Percentiles rank a stretch among this genome's conserved stretches.
Conservation (phyloP, 2,113 vertebrate genomes). For the Malurus cyaneus region DNA sequence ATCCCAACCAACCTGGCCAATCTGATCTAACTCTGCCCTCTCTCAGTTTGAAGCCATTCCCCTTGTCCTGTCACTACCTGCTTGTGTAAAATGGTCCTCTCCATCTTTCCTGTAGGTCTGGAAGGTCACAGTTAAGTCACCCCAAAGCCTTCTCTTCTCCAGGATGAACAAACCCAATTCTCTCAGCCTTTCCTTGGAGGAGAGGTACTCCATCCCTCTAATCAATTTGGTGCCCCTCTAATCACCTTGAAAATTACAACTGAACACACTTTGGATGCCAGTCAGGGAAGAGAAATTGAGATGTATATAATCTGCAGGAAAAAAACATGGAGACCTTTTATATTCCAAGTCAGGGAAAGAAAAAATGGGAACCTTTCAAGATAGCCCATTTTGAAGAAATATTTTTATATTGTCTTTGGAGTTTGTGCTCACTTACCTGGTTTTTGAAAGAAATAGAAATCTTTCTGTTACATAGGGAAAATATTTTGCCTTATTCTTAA, state of each 20-base stretch:
- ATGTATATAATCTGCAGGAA: not conserved
- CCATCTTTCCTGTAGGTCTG: not conserved
- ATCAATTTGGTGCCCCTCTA: not conserved
- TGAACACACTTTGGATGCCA: not conserved
- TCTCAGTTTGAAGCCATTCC: not conserved
- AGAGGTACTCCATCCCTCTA: not conserved
- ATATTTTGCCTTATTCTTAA: not conserved
- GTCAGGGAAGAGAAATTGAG: not conserved
- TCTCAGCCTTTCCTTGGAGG: not conserved
- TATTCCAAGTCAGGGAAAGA: not conserved
- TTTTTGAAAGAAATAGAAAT: not conserved
- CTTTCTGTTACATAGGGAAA: not conserved
- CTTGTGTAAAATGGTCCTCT: not conserved
- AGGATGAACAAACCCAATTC: not conserved
- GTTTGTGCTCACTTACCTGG: not conserved
- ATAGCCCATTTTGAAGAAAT: not conserved
- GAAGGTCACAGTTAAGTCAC: not conserved
- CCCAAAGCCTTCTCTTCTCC: not conserved
- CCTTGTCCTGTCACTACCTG: not conserved
- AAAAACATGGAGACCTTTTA: not conserved
- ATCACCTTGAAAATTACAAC: not conserved
- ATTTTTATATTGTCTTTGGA: not conserved
- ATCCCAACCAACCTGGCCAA: not conserved
- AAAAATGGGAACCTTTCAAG: not conserved
- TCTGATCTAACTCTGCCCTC: not conserved